Percentiles rank a stretch among this genome's conserved stretches.
These are phyloP conservation scores for Lasioglossum oenotherae DNA, from an alignment of 2,888 invertebrate genomes.

Conservation along the genomic window DNA sequence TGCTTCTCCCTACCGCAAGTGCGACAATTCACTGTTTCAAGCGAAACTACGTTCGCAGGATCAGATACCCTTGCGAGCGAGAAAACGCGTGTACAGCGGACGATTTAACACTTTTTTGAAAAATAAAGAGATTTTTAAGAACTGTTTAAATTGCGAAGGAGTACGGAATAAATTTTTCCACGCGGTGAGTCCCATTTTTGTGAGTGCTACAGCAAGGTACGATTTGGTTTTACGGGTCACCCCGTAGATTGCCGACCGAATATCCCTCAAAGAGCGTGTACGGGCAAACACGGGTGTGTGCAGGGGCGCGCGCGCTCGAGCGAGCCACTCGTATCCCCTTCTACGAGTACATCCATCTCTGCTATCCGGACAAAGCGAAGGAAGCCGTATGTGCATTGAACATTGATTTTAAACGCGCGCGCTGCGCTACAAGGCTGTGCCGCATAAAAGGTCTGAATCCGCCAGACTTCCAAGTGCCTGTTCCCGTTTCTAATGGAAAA, in stretches of 20 bases:
- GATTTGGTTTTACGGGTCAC: constrained; percentile 24
- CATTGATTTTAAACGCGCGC: constrained; percentile 80
- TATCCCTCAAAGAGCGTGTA: constrained; percentile 59
- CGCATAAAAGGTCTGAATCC: constrained; percentile 49
- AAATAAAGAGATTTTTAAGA: neutral
- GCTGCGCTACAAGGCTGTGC: constrained; percentile 48
- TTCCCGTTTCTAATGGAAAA: constrained; percentile 58
- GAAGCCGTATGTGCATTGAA: constrained; percentile 79
- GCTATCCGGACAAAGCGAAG: constrained; percentile 62
- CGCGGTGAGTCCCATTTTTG: neutral
- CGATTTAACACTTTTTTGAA: neutral
- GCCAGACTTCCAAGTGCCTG: constrained; percentile 49
- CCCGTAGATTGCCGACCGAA: constrained; percentile 54
- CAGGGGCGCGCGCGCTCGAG: neutral
- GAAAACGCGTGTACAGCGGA: neutral
- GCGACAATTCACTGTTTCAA: too few relatives aligned
- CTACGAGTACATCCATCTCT: constrained; percentile 59
- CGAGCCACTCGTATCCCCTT: constrained; percentile 33
- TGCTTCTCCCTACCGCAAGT: too few relatives aligned
- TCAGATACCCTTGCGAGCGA: neutral
- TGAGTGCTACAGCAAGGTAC: neutral
- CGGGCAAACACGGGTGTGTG: constrained; percentile 22
- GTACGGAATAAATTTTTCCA: neutral
- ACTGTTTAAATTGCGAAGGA: neutral
- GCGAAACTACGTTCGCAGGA: neutral